phyloP scores from a whole-genome alignment of 1,140 invertebrate genomes.

The Odontomachus brunneus region DNA sequence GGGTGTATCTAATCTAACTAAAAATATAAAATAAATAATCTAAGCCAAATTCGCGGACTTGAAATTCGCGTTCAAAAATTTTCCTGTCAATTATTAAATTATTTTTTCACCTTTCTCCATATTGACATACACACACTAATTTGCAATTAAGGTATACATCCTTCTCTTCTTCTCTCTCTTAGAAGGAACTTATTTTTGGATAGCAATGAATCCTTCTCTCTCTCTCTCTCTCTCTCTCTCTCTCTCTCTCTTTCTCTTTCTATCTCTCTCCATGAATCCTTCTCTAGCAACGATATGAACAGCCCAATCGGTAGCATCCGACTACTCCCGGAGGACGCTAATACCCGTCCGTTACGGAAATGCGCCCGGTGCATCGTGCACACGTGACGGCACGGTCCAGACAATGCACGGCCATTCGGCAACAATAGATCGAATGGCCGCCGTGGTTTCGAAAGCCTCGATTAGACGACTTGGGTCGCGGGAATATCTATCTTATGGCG shows the following conservation, averaged over 20 bases:
- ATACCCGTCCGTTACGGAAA: slow-evolving; percentile 19
- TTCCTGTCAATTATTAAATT: no score
- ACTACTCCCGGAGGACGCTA: slow-evolving; percentile 16
- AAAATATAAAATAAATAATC: no score
- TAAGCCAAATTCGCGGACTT: no score
- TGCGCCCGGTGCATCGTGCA: neutral
- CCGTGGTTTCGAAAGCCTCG: slow-evolving; percentile 5
- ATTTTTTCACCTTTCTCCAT: no score
- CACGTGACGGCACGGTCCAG: neutral
- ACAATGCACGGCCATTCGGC: neutral
- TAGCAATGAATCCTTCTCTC: neutral
- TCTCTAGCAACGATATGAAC: neutral
- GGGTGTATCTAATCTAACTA: no score
- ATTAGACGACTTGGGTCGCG: neutral
- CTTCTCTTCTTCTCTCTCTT: no score
- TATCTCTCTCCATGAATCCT: neutral
- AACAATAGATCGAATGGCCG: slow-evolving; percentile 6
- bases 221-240: neutral
- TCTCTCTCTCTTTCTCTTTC: no score
- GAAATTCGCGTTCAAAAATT: no score
- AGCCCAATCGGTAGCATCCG: slow-evolving; percentile 27
- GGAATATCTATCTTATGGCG: slow-evolving; percentile 1
- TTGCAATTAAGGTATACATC: no score
- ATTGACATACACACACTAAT: no score
- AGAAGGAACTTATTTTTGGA: no score